Evolutionary conservation across 2,888 invertebrate species (phyloP).

Genomic region (Oligia strigilis): DNA sequence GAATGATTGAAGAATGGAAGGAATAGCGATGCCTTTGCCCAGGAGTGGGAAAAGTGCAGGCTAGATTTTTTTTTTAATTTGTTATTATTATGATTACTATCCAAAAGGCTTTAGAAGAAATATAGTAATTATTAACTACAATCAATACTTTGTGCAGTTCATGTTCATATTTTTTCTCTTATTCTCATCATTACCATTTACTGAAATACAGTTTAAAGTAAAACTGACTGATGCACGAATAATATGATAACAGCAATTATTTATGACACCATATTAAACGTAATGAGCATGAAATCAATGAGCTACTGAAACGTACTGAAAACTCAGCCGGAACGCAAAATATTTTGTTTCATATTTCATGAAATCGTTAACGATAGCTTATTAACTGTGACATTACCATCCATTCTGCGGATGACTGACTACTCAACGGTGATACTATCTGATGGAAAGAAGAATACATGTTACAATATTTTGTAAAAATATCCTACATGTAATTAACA

Average conservation of each 20-base stretch:
- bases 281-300: constrained; percentile 29
- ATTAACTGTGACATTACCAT: not conserved
- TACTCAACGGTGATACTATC: too few species aligned
- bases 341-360: constrained; percentile 14
- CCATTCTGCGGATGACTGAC: not conserved
- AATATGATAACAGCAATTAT: not conserved
- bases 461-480: not conserved
- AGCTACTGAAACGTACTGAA: not conserved
- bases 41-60: not conserved
- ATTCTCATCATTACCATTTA: not conserved
- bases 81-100: not conserved
- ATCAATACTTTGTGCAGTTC: not conserved
- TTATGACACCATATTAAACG: not conserved
- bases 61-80: not conserved
- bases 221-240: constrained; percentile 1
- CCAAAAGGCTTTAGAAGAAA: not conserved
- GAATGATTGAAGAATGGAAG: not conserved
- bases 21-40: not conserved
- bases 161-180: not conserved
- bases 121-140: not conserved
- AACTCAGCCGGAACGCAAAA: not conserved
- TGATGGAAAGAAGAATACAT: not conserved
- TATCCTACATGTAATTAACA: not conserved
- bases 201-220: not conserved
- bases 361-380: constrained; percentile 1